Conservation (phyloP, 1,140 invertebrate genomes). For the Drosophila setifemur region DNA sequence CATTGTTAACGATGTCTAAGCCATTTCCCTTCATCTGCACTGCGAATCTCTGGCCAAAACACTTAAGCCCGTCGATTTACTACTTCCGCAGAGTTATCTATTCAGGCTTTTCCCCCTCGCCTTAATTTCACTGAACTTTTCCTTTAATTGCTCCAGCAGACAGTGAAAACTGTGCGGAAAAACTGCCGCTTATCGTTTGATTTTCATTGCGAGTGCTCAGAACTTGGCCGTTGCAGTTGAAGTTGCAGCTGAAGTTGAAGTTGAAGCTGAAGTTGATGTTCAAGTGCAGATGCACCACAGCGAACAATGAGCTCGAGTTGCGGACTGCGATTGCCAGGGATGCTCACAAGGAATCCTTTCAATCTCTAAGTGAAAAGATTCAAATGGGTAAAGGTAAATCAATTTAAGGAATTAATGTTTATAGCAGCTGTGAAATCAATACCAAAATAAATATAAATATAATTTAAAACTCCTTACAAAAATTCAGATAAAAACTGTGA, state of each 20-base stretch:
- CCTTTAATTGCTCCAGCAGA: constrained; percentile 65
- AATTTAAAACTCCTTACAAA: no score
- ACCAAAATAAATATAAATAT: no score
- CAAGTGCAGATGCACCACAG: constrained; percentile 23
- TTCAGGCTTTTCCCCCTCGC: neutral
- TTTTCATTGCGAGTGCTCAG: constrained; percentile 47
- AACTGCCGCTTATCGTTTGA: constrained; percentile 69
- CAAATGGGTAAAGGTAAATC: no score
- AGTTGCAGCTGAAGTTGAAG: constrained; percentile 6
- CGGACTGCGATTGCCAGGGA: neutral
- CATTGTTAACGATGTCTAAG: no score
- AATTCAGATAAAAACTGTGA: no score
- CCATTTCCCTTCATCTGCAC: neutral
- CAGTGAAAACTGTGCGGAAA: constrained; percentile 44
- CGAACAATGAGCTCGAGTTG: constrained; percentile 32
- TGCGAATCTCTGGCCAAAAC: neutral
- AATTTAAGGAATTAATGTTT: no score
- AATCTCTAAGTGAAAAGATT: neutral
- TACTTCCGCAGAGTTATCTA: constrained; percentile 17
- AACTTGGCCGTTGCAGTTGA: constrained; percentile 49
- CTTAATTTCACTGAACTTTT: constrained; percentile 39
- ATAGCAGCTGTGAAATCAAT: no score
- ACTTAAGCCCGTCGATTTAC: constrained; percentile 27
- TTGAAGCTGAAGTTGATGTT: constrained; percentile 45
- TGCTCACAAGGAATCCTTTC: no score